Evolutionary conservation across 2,888 invertebrate genomes (phyloP), one percentile per base, ranked within the genome.

Genomic region (Sycophila texana): DNA sequence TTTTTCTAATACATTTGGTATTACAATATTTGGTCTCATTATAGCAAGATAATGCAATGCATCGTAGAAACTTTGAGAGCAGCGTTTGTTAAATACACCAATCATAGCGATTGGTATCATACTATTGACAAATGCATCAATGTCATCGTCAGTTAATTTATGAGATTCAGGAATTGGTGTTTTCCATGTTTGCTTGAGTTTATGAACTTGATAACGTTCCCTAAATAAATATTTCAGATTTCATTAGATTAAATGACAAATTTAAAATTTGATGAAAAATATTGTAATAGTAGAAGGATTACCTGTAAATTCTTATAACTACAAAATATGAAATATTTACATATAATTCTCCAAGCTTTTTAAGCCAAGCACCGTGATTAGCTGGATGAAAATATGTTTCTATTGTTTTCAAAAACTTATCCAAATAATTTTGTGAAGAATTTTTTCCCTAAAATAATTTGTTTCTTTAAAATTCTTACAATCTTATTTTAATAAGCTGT

Each of bases 311-410:
- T 67, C 95, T 93, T 82, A 92, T 90, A 0, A 94, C 91, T 86
- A 97, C 95, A 85, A 93, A 92, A 80, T 91, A 91, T 0, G 95
- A 92, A n/a, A 96, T 91, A 86, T 94, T 94, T 71, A 93, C 92
- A 3, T 97, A 91, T 7, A 96, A 90, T 77, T 95, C 94, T 77
- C 93, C 92, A 0, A 96, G 91, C 83, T 93, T 94, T 81, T 90
- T 90, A 0, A 95, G 93, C 97, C 98, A 98, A 65, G 94, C 90
- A 39, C 98, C 98, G 55, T 92, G 90, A 89, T 98, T 98, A 0
- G 97, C 97, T 72, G 97, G 96, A 91, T 98, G 96, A 85, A 95
- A 94, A 90, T 97, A 98, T 4, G 96, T 95, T 89, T 97, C 96
- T 4, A 97, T 91, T 0, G 96, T 95, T 83, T 94, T 95, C 87